Evolutionary conservation across 2,888 invertebrate genomes (phyloP), one percentile per base, ranked within the genome.

Genomic region (Chloromyia formosa): DNA sequence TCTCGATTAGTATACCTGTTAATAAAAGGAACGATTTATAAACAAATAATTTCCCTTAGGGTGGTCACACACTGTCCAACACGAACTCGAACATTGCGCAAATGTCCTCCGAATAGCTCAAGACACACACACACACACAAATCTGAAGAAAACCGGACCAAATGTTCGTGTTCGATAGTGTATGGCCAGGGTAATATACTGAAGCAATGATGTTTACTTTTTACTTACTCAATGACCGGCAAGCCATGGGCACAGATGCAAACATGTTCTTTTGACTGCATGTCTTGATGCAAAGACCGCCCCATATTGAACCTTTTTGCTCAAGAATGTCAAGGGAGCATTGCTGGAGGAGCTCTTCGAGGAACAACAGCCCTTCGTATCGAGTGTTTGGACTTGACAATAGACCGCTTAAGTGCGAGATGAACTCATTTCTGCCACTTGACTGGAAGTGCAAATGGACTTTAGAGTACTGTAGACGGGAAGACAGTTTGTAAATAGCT

Each of bases 241-340:
- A 79, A 1, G 78, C 78, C 40, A 79, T 7, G 16, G 77, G 56
- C 68, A 78, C 75, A 22, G 74, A 75, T 60, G 74, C 74, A 20
- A 78, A 69, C 23, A 75, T 56, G 45, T 79, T 77, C 23, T 80
- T 80, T n/a, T 79, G 77, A 73, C 78, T 77, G 72, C 79, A 80
- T 7, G 80, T 75, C 77, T 82, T 81, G 49, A 81, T 76, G n/a
- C 78, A 78, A 40, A 81, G 56, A 12, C 79, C 79, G 22, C 78
- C 78, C 82, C 82, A 82, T 0, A 81, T 71, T 9, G 73, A 72
- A 1, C 79, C 80, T 66, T 80, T 82, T 27, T 79, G 80, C 54
- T 81, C 80, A 0, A 82, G 74, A 0, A 79, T 76, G 10, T 80
- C 80, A 2, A 77, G 56, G 9, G 79, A 62, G 53, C 79, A 80